Evolutionary conservation across 1,140 invertebrate genomes (phyloP).

Genomic region (Chrysoperla carnea): DNA sequence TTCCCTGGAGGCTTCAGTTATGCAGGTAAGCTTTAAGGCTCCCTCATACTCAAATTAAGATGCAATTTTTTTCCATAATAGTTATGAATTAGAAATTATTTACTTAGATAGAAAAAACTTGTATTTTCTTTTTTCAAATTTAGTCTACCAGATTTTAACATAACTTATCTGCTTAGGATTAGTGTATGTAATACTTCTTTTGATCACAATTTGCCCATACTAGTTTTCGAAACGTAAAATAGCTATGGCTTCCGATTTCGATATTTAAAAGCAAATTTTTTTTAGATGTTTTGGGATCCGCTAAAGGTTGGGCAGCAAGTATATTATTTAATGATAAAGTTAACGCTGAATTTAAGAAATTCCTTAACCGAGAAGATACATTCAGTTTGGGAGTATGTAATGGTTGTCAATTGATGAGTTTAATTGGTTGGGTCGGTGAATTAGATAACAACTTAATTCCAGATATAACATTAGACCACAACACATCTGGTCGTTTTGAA

Average conservation of each 20-base stretch:
- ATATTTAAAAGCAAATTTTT: slow-evolving; percentile 1
- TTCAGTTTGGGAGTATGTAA: slow-evolving; percentile 97
- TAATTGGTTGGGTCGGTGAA: slow-evolving; percentile 59
- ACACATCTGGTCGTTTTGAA: slow-evolving; percentile 76
- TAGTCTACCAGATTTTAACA: too few species aligned
- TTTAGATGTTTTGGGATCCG: slow-evolving; percentile 86
- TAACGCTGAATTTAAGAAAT: slow-evolving; percentile 49
- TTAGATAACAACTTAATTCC: slow-evolving; percentile 20
- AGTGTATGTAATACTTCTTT: too few species aligned
- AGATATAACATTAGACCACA: slow-evolving; percentile 65
- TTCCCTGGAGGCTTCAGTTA: slow-evolving; percentile 98
- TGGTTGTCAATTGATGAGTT: slow-evolving; percentile 88
- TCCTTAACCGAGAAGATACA: slow-evolving; percentile 54
- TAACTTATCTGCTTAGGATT: too few species aligned
- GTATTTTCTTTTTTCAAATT: too few species aligned
- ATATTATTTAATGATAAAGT: slow-evolving; percentile 55
- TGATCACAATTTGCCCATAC: too few species aligned
- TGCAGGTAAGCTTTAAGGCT: slow-evolving; percentile 39
- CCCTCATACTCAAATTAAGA: neutral
- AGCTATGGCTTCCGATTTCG: too few species aligned
- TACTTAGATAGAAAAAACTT: too few species aligned
- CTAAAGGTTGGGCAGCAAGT: slow-evolving; percentile 93
- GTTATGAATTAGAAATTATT: too few species aligned
- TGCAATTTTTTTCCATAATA: too few species aligned
- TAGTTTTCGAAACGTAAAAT: too few species aligned